Evolutionary conservation across 2,797 vertebrate genomes (phyloP), one percentile per base, ranked within the genome.

Genomic region (Enteromius mattozi): DNA sequence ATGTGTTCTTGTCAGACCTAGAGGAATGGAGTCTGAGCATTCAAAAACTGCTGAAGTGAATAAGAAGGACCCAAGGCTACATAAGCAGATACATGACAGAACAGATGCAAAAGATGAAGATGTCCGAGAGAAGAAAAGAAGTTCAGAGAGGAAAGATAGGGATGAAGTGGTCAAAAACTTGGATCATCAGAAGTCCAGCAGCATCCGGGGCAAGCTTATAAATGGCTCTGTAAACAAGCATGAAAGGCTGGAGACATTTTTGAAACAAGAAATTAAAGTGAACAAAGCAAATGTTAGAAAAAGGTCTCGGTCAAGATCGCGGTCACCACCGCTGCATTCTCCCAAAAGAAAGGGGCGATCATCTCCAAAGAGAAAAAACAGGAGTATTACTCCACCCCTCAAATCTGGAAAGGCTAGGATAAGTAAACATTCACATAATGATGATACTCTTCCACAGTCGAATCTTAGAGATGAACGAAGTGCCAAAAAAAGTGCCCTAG

Each of bases 311-410:
- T 98, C 97, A 0, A 96, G 96, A 7, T 98, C 97, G 6, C 95
- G 96, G 0, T 92, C 94, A 2, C 87, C 96, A 4, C 93, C 94
- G 86, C 89, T 92, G 2, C 96, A 94, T 90, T 98, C 96, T 79
- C 97, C 97, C 0, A 99, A 98, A 92, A 95, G 97, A 88, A 96
- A 98, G 90, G 98, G 98, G 19, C 91, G 97, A 0, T 98, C 68
- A 9, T 51, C 98, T 0, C 97, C 97, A 7, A 99, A 99, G 91
- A 93, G 96, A 89, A 87, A 96, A 85, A 91, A 95, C 10, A 92
- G 97, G 82, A 98, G 97, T 90, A 93, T 95, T 27, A 94, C 94
- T 0, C 92, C 94, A 3, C 87, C 94, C 6, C 92, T 95, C 84
- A 99, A 99, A 91, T 88, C 89, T 0, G 93, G 92, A 33, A 99